Percentiles rank a stretch among this genome's conserved stretches.
These are phyloP conservation scores for Mormyrus lacerda DNA, from an alignment of 2,113 vertebrate species.

Conservation along the genomic window DNA sequence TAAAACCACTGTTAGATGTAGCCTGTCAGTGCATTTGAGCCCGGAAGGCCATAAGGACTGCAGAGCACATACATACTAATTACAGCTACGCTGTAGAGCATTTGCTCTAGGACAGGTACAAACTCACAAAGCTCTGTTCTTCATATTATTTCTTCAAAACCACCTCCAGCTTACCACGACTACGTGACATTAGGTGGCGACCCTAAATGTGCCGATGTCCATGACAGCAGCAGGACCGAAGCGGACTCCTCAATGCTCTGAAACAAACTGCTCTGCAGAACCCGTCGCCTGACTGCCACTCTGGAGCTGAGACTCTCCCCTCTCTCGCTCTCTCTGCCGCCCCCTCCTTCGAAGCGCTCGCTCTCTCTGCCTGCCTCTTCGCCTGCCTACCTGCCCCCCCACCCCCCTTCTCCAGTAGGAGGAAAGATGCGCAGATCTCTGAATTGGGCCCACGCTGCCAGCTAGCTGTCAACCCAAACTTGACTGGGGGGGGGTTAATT, in stretches of 20 bases:
- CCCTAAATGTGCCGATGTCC: not conserved
- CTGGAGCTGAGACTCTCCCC: constrained; percentile 24
- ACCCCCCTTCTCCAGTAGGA: constrained; percentile 34
- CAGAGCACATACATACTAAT: not conserved
- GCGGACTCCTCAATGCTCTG: not conserved
- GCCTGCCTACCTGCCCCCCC: not conserved
- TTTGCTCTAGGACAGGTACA: not conserved
- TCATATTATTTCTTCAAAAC: not conserved
- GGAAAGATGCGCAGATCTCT: constrained; percentile 38
- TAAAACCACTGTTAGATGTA: not conserved
- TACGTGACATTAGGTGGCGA: not conserved
- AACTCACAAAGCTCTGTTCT: not conserved
- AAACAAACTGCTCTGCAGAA: constrained; percentile 3
- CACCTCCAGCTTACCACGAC: not conserved
- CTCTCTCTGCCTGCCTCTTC: constrained; percentile 13
- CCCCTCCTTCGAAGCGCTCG: not conserved
- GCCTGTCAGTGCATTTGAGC: not conserved
- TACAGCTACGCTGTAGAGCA: not conserved
- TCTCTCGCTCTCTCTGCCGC: constrained; percentile 8
- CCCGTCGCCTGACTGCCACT: constrained; percentile 34
- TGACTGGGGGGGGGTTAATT: not conserved
- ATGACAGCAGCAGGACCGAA: not conserved
- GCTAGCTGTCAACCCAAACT: constrained; percentile 13
- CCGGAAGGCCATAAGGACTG: not conserved
- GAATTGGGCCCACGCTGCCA: constrained; percentile 11